Evolutionary conservation across 30 jellyfish, hydroid and myxozoan species (phyloP).

Genomic region (Sanderia malayensis): DNA sequence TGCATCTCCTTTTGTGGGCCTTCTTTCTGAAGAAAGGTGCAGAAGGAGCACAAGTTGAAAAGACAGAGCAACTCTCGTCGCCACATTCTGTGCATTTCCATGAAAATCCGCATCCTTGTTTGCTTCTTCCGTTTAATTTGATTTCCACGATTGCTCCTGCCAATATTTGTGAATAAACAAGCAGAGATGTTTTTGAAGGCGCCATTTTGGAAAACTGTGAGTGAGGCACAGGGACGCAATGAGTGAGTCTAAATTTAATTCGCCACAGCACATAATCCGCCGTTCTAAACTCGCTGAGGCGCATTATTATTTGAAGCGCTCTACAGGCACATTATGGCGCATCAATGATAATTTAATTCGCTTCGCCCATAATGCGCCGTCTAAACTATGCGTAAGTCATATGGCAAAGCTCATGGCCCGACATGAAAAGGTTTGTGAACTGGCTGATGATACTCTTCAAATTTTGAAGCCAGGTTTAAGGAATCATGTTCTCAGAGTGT

Average conservation of each 20-base stretch:
- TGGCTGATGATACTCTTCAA: too few species aligned
- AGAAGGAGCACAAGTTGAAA: conserved; percentile 2
- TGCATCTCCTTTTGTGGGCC: conserved; percentile 17
- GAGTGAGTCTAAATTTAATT: too few species aligned
- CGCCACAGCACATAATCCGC: too few species aligned
- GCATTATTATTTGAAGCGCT: not conserved
- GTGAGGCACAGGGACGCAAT: too few species aligned
- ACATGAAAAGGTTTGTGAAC: too few species aligned
- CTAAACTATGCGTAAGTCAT: not conserved
- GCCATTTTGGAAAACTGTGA: not conserved
- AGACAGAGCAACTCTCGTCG: not conserved
- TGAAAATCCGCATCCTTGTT: not conserved
- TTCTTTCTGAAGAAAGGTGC: not conserved
- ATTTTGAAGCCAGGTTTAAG: too few species aligned
- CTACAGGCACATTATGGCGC: conserved; percentile 2
- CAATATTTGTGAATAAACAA: not conserved
- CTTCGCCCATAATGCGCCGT: conserved; percentile 1
- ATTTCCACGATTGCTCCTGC: not conserved
- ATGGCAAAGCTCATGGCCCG: too few species aligned
- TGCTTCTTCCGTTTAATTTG: too few species aligned
- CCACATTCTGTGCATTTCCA: not conserved
- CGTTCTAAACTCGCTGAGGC: too few species aligned
- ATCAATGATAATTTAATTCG: not conserved
- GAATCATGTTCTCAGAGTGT: too few species aligned
- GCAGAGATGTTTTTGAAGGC: not conserved